Evolutionary conservation across 1,140 invertebrate genomes (phyloP).

Genomic region (Listronotus bonariensis): DNA sequence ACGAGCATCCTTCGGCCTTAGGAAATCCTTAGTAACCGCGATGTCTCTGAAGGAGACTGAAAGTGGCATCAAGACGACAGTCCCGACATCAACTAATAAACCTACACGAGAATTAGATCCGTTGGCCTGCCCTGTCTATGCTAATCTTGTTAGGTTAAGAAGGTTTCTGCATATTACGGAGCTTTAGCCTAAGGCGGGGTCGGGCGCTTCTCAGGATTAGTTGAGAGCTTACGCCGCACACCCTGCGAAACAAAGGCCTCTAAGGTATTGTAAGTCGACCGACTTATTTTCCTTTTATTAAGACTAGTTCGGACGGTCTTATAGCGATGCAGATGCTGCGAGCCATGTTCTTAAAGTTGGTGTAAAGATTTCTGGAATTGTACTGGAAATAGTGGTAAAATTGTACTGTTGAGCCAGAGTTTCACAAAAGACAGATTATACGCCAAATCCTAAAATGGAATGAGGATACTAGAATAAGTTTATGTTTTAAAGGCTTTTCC

Average conservation of each 20-base stretch:
- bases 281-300: conserved; percentile 55
- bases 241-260: conserved; percentile 49
- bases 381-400: too few species aligned
- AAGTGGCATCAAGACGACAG: conserved; percentile 20
- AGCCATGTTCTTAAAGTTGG: conserved; percentile 25
- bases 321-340: conserved; percentile 53
- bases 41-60: conserved; percentile 9
- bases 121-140: conserved; percentile 59
- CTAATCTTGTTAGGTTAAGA: conserved; percentile 71
- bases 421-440: too few species aligned
- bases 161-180: conserved; percentile 68
- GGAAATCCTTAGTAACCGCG: conserved; percentile 1
- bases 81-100: conserved; percentile 45
- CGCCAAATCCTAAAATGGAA: too few species aligned
- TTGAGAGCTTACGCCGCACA: conserved; percentile 49
- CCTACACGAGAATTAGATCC: conserved; percentile 47
- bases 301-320: conserved; percentile 46
- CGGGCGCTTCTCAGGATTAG: conserved; percentile 64
- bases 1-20: too few species aligned
- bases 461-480: too few species aligned
- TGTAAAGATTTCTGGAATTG: conserved; percentile 6
- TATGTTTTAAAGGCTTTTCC: too few species aligned
- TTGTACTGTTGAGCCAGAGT: too few species aligned
- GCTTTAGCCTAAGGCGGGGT: conserved; percentile 56
- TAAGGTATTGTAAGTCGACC: conserved; percentile 46